A percentile compares a stretch with the other conserved stretches of the same genome.
Conservation (phyloP, 1,140 invertebrate species). For the Camponotus vicinus region DNA sequence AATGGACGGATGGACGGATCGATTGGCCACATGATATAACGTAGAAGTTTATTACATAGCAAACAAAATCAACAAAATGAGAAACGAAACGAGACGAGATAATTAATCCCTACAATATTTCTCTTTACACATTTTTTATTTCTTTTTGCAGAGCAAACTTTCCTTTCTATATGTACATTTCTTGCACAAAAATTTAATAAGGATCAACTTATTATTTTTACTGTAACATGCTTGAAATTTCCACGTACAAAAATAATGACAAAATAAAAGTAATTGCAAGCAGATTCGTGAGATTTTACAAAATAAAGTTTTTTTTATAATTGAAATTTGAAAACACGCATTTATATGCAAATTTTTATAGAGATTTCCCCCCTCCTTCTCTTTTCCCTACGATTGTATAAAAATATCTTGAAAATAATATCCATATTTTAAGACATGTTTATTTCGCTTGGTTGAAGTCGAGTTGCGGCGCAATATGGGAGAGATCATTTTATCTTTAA, state of each 20-base stretch:
- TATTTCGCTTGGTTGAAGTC: slow-evolving; percentile 25
- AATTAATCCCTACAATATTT: not conserved
- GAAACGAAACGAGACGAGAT: not conserved
- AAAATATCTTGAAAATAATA: slow-evolving; percentile 54
- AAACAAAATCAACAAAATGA: slow-evolving; percentile 10
- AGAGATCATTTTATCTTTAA: slow-evolving; percentile 58
- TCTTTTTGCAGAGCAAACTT: not conserved
- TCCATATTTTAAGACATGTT: slow-evolving; percentile 38
- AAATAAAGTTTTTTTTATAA: not conserved
- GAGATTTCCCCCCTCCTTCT: not conserved
- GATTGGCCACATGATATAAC: slow-evolving; percentile 40
- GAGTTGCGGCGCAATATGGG: slow-evolving; percentile 34
- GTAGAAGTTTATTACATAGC: slow-evolving; percentile 13
- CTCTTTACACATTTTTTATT: not conserved
- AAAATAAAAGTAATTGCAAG: not conserved
- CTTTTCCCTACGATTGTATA: not conserved
- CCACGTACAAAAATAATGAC: not conserved
- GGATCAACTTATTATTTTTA: not conserved
- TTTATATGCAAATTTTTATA: not conserved
- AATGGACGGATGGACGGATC: slow-evolving; percentile 33
- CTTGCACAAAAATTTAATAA: not conserved
- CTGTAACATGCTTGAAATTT: not conserved
- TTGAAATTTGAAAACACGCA: not conserved
- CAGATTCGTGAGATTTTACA: not conserved
- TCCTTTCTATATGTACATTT: not conserved